phyloP scores from a whole-genome alignment of 2,888 invertebrate genomes.

The Euclidia mi region DNA sequence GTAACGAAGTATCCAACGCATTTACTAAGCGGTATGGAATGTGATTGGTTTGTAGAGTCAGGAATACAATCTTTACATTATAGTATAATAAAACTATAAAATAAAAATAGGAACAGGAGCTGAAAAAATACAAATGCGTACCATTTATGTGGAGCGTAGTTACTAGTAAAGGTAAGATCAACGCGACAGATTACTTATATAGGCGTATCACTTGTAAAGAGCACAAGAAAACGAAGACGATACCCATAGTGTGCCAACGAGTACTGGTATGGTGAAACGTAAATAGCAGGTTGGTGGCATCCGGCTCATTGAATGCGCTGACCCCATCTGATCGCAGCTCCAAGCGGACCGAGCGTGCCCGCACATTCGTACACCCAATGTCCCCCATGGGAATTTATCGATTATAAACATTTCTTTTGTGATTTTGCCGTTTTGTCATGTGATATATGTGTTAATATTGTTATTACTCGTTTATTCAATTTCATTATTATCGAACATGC shows the following conservation, averaged over 20 bases:
- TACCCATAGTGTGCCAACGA: slow-evolving; percentile 86
- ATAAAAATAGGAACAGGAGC: not conserved
- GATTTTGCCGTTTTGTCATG: too few relatives aligned
- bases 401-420: slow-evolving; percentile 31
- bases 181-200: slow-evolving; percentile 54
- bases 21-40: too few relatives aligned
- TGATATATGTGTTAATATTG: too few relatives aligned
- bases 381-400: slow-evolving; percentile 56
- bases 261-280: slow-evolving; percentile 87
- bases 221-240: slow-evolving; percentile 77
- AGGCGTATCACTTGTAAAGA: slow-evolving; percentile 58
- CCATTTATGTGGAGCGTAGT: slow-evolving; percentile 34
- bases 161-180: slow-evolving; percentile 35
- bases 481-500: too few relatives aligned
- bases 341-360: slow-evolving; percentile 70
- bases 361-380: slow-evolving; percentile 72
- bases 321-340: slow-evolving; percentile 88
- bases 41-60: not conserved
- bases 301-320: slow-evolving; percentile 89
- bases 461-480: too few relatives aligned
- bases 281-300: slow-evolving; percentile 88
- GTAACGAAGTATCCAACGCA: too few relatives aligned
- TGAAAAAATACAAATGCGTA: slow-evolving; percentile 18
- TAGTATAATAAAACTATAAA: slow-evolving; percentile 4
- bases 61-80: not conserved